A percentile compares a stretch with the other conserved stretches of the same genome.
Conservation (phyloP, 2,113 vertebrate genomes). For the Ptyas mucosa region DNA sequence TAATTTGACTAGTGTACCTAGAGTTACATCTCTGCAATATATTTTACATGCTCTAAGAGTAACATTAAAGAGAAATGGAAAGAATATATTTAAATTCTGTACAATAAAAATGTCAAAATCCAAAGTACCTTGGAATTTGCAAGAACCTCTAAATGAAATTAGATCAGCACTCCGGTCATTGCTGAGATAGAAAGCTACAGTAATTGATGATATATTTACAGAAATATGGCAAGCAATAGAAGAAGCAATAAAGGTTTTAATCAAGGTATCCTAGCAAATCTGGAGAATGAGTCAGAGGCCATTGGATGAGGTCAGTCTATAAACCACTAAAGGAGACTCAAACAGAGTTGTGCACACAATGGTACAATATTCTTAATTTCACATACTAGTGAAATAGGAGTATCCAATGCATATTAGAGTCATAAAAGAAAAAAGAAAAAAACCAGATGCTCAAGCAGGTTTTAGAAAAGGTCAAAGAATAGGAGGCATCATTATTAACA, state of each 20-base stretch:
- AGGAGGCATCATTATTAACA: background rate
- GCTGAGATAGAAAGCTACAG: background rate
- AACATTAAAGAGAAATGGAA: background rate
- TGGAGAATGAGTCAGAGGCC: background rate
- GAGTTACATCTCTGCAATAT: background rate
- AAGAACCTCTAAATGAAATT: background rate
- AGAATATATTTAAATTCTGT: background rate
- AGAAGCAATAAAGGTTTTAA: background rate
- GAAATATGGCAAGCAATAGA: background rate
- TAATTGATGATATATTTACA: background rate
- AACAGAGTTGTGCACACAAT: background rate
- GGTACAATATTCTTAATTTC: background rate
- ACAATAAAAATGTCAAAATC: background rate
- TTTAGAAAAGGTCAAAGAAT: background rate
- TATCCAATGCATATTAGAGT: background rate
- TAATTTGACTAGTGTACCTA: background rate
- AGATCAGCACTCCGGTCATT: background rate
- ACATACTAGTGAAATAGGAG: background rate
- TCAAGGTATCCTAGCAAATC: background rate
- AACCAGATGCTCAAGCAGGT: background rate
- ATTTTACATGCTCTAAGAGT: background rate
- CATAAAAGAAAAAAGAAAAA: background rate
- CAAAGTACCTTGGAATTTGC: background rate
- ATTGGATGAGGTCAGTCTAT: background rate
- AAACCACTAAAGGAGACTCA: background rate